These are phyloP conservation scores for Echinarachnius parma DNA, from an alignment of 53 echinoderm and acorn worm species.

Conservation along the genomic window DNA sequence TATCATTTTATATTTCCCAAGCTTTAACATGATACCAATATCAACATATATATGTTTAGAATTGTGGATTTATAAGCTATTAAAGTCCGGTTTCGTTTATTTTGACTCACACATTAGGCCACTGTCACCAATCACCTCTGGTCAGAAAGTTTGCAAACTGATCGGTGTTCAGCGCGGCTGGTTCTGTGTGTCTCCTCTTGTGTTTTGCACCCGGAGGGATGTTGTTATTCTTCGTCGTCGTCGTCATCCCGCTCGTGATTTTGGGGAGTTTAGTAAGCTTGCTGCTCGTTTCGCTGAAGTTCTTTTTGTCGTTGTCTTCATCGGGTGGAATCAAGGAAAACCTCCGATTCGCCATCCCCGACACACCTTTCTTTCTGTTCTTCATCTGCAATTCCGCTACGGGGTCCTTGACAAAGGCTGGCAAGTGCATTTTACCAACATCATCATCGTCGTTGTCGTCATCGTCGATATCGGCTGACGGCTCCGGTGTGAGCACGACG, in stretches of 20 bases:
- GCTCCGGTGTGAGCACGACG: background rate
- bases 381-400: conserved; percentile 33
- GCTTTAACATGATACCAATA: too few species aligned
- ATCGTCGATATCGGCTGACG: background rate
- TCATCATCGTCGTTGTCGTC: background rate
- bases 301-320: background rate
- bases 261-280: background rate
- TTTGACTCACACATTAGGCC: too few species aligned
- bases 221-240: background rate
- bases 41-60: too few species aligned
- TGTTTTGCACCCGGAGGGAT: background rate
- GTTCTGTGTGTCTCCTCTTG: conserved; percentile 17
- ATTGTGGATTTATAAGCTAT: too few species aligned
- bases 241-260: background rate
- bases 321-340: conserved; percentile 25
- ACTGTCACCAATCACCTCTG: conserved; percentile 11
- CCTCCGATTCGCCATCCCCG: conserved; percentile 5
- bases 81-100: too few species aligned
- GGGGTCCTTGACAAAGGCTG: conserved; percentile 13
- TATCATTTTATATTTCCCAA: too few species aligned
- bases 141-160: conserved; percentile 26
- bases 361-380: conserved; percentile 9
- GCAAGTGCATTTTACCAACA: conserved; percentile 2
- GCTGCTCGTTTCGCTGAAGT: background rate
- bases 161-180: conserved; percentile 21